Evolutionary conservation across 2,113 vertebrate genomes (phyloP), one percentile per base, ranked within the genome.

Genomic region (Illadopsis cleaveri): DNA sequence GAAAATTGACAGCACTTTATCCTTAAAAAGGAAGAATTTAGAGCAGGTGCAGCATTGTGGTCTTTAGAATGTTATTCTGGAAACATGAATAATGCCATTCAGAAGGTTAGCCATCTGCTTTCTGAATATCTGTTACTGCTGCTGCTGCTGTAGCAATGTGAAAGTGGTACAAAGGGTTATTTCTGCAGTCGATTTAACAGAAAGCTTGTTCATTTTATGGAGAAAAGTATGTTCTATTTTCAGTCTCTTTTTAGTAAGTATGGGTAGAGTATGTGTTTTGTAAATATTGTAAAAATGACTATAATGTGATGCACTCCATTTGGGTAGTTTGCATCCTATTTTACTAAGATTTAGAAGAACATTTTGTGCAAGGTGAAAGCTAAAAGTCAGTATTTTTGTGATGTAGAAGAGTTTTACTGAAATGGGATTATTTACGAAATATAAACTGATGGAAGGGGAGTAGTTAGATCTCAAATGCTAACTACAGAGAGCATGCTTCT

Each of bases 41-140:
- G 68, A 96, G 78, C 89, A 96, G 94, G 71, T 97, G 93, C 68
- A 91, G 33, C 47, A 90, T 93, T 89, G 89, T 53, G 16, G 91
- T 94, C 47, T 25, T 95, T 66, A 91, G 81, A 96, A 96, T 93
- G 69, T 57, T 86, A 48, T 97, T 97, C 87, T 58, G 47, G 88
- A 95, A 97, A 90, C 80, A 93, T 89, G 85, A 97, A 95, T 97
- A 97, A 98, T 96, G 82, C 71, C 60, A 96, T 93, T 96, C 80
- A 82, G 94, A 93, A 86, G 81, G 80, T 90, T 91, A 86, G 90
- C 97, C 97, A 98, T 97, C 97, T 97, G 96, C 90, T 95, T 97
- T 89, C 82, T 61, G 73, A 93, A 24, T 95, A 94, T 80, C 50
- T 95, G 47, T 94, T 91, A 86, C 58, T 73, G 35, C 58, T 86